A percentile compares a stretch with the other conserved stretches of the same genome.
Evolutionary conservation across 2,797 vertebrate genomes (phyloP).

Genomic region (Diplodus puntazzo): DNA sequence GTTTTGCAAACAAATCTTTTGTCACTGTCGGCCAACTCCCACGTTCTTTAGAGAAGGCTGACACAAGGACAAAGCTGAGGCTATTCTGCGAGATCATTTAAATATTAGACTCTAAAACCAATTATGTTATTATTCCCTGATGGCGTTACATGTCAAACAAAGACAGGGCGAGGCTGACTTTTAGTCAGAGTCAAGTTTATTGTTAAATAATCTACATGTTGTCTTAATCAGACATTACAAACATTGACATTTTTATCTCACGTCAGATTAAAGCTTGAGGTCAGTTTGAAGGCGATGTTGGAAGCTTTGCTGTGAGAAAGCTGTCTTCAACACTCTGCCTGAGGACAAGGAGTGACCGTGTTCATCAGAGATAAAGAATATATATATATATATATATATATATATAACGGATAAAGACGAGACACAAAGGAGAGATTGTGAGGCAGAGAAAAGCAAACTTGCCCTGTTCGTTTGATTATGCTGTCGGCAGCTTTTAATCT

Average conservation of each 20-base stretch:
- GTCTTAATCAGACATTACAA: neutral
- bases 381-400: too few relatives aligned
- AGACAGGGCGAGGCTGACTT: neutral
- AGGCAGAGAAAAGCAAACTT: neutral
- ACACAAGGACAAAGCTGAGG: conserved; percentile 43
- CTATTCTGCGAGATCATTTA: conserved; percentile 35
- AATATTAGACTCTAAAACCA: neutral
- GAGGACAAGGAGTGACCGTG: neutral
- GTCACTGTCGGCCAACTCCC: conserved; percentile 67
- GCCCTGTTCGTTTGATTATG: neutral
- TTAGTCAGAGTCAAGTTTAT: neutral
- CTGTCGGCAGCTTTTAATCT: neutral
- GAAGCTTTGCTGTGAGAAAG: neutral
- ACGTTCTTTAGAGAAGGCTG: conserved; percentile 41
- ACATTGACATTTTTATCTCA: neutral
- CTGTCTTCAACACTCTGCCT: neutral
- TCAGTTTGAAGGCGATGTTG: neutral
- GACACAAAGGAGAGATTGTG: neutral
- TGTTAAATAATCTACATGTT: neutral
- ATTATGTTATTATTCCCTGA: neutral
- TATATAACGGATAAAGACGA: neutral
- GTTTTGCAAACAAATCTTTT: conserved; percentile 75
- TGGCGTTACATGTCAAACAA: neutral
- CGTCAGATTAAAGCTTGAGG: neutral
- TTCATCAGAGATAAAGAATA: neutral